Evolutionary conservation across 2,113 vertebrate species (phyloP).

Genomic region (Sceloporus tristichus): DNA sequence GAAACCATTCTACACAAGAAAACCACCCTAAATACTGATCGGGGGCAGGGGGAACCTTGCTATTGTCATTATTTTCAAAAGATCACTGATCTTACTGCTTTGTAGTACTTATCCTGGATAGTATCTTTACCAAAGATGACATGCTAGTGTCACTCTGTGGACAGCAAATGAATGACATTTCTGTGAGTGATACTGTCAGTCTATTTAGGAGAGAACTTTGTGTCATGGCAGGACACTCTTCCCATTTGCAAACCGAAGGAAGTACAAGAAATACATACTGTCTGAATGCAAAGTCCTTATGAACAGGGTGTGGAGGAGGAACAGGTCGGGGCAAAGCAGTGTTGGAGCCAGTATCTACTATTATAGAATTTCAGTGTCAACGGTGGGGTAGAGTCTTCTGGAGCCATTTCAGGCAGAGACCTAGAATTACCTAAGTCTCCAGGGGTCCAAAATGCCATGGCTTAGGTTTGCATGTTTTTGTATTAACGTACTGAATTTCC

Average conservation of each 20-base stretch:
- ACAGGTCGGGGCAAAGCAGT: not conserved
- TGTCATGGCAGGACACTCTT: not conserved
- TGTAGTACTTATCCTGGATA: not conserved
- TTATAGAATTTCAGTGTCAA: not conserved
- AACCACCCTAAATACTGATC: not conserved
- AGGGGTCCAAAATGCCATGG: not conserved
- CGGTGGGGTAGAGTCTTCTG: not conserved
- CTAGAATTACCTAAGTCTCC: not conserved
- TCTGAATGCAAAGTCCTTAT: not conserved
- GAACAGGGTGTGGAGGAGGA: not conserved
- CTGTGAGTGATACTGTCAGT: not conserved
- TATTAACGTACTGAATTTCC: no score
- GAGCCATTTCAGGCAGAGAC: not conserved
- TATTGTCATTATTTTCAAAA: not conserved
- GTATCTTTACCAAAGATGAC: not conserved
- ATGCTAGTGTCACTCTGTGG: constrained; percentile 1
- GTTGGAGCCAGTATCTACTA: not conserved
- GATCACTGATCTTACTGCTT: not conserved
- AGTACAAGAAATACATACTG: rapidly evolving
- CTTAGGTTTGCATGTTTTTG: not conserved
- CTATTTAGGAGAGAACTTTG: not conserved
- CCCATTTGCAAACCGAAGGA: not conserved
- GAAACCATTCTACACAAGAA: not conserved
- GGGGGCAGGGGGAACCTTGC: not conserved
- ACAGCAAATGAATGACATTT: constrained; percentile 16